Evolutionary conservation across 2,797 vertebrate species (phyloP).

Genomic region (Eutrigla gurnardus): DNA sequence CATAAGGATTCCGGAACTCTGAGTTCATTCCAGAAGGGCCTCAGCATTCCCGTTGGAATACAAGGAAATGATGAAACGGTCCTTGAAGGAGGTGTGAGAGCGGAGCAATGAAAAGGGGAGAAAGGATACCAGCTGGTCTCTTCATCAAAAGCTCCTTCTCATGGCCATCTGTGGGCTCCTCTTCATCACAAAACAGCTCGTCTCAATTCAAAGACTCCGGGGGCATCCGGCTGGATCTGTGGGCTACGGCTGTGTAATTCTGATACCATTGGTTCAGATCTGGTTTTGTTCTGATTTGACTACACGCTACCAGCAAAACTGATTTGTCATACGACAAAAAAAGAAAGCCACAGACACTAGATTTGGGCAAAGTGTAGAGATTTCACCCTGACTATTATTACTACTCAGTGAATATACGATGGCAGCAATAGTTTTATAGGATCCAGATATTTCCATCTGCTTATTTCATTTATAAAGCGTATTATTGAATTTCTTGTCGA

Average conservation of each 20-base stretch:
- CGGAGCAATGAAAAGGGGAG: constrained; percentile 52
- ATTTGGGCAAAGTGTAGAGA: background rate
- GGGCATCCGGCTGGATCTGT: constrained; percentile 49
- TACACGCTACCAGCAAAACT: constrained; percentile 3
- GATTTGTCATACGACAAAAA: background rate
- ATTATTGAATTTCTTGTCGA: background rate
- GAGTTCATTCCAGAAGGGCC: constrained; percentile 57
- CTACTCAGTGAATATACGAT: background rate
- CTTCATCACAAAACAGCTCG: constrained; percentile 65
- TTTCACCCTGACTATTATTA: background rate
- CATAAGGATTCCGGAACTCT: constrained; percentile 64
- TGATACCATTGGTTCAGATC: constrained; percentile 25
- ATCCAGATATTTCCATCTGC: background rate
- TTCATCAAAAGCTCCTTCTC: constrained; percentile 61
- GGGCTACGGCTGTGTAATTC: constrained; percentile 26
- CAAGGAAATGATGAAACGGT: constrained; percentile 61
- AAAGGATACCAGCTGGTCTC: constrained; percentile 72
- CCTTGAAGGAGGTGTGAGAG: constrained; percentile 65
- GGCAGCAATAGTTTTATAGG: background rate
- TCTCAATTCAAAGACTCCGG: constrained; percentile 52
- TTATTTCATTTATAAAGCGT: background rate
- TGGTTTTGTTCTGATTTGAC: constrained; percentile 33
- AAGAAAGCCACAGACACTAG: background rate
- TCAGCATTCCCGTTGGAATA: constrained; percentile 53
- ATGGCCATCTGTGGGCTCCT: constrained; percentile 63